These are phyloP conservation scores for Didymodactylos carnosus DNA, from an alignment of 2,888 invertebrate species.

Conservation along the genomic window DNA sequence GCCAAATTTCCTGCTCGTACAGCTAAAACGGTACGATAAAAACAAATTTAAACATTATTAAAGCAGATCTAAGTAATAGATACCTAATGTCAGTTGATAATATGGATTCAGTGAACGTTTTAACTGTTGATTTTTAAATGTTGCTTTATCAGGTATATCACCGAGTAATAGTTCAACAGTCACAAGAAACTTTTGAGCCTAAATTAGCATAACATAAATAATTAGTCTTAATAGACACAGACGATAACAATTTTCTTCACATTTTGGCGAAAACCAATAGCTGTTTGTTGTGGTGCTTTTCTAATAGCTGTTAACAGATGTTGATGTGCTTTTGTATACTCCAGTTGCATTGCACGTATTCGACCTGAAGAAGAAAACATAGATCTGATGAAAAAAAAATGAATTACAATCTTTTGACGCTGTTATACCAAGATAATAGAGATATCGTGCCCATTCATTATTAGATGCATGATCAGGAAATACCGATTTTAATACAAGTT, in stretches of 20 bases:
- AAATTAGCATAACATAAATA: neutral
- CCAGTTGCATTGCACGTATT: constrained; percentile 89
- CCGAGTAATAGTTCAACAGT: constrained; percentile 82
- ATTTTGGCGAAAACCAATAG: constrained; percentile 90
- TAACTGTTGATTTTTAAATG: constrained; percentile 73
- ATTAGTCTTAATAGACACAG: neutral
- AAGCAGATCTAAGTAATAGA: neutral
- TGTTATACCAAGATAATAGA: constrained; percentile 54
- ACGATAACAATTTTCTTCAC: constrained; percentile 41
- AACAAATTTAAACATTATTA: neutral
- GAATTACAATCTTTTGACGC: no score
- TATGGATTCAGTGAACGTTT: constrained; percentile 76
- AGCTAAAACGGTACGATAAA: constrained; percentile 36
- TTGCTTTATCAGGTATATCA: constrained; percentile 85
- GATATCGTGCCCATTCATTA: constrained; percentile 91
- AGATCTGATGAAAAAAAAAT: neutral
- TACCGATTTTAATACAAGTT: constrained; percentile 81
- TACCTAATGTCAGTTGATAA: constrained; percentile 63
- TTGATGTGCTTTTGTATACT: constrained; percentile 90
- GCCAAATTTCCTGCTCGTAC: constrained; percentile 83
- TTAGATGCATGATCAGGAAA: constrained; percentile 92
- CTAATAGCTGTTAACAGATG: constrained; percentile 73
- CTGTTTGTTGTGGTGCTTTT: constrained; percentile 89
- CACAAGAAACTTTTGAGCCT: constrained; percentile 62
- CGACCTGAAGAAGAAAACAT: constrained; percentile 49